Conservation (phyloP, 2,797 vertebrate species). For the Siniperca undulata region DNA sequence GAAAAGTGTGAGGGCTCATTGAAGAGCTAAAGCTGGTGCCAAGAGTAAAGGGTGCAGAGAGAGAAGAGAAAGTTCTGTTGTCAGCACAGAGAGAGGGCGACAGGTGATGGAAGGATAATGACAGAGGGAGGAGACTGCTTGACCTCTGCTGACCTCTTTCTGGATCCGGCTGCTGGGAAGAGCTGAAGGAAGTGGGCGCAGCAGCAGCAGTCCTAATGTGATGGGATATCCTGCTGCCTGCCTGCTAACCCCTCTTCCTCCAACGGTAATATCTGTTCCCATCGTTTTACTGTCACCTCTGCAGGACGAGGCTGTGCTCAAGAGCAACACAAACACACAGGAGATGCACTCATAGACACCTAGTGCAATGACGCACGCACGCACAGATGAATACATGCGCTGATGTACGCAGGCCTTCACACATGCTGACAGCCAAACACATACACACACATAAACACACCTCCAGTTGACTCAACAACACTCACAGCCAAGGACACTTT, state of each 20-base stretch:
- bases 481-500: constrained; percentile 69
- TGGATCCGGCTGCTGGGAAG: constrained; percentile 79
- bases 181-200: constrained; percentile 81
- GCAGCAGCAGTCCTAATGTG: constrained; percentile 69
- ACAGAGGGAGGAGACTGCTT: constrained; percentile 73
- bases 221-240: constrained; percentile 86
- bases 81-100: constrained; percentile 68
- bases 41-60: constrained; percentile 54
- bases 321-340: constrained; percentile 42
- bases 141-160: constrained; percentile 79
- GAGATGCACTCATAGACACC: constrained; percentile 41
- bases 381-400: constrained; percentile 50
- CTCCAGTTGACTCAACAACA: constrained; percentile 71
- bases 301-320: constrained; percentile 50
- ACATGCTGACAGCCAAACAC: constrained; percentile 64
- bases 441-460: constrained; percentile 46
- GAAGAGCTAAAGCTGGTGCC: constrained; percentile 60
- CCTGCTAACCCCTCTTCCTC: constrained; percentile 79
- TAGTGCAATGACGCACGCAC: constrained; percentile 40
- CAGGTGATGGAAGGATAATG: constrained; percentile 85
- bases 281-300: constrained; percentile 73
- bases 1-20: constrained; percentile 49
- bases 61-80: constrained; percentile 75
- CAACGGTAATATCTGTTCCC: constrained; percentile 67
- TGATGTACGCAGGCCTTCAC: constrained; percentile 53